Evolutionary conservation across 2,888 invertebrate genomes (phyloP).

Genomic region (Arenicola marina): DNA sequence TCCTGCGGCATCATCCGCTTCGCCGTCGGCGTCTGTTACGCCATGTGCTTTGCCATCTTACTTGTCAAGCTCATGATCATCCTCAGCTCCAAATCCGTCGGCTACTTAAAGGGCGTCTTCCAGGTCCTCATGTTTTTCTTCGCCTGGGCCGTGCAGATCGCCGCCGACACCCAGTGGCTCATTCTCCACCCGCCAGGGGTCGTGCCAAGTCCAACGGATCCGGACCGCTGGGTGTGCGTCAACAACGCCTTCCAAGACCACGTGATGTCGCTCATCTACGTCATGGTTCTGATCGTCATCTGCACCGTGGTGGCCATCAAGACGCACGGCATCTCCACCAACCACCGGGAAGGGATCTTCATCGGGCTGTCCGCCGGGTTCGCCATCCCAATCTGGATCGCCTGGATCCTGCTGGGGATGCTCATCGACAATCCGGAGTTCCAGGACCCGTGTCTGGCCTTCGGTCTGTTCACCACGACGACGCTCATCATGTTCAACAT

Average conservation of each 20-base stretch:
- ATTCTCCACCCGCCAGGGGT: constrained; percentile 57
- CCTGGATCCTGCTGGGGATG: constrained; percentile 70
- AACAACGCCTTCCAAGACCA: constrained; percentile 61
- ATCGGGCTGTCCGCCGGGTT: constrained; percentile 87
- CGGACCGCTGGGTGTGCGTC: neutral
- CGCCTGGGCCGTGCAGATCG: constrained; percentile 76
- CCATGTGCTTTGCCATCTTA: constrained; percentile 86
- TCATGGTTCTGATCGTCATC: constrained; percentile 81
- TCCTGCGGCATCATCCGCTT: constrained; percentile 63
- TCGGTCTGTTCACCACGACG: constrained; percentile 83
- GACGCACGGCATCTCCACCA: constrained; percentile 84
- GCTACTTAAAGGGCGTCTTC: constrained; percentile 81
- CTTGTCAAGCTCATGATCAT: constrained; percentile 93
- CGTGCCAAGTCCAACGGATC: constrained; percentile 29
- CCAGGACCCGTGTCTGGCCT: constrained; percentile 76
- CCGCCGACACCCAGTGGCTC: constrained; percentile 60
- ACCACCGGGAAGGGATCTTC: constrained; percentile 90
- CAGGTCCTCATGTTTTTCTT: constrained; percentile 85
- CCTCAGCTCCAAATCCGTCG: constrained; percentile 81
- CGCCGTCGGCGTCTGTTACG: constrained; percentile 64
- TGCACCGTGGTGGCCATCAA: constrained; percentile 83
- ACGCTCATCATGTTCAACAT: constrained; percentile 86
- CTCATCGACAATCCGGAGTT: constrained; percentile 51
- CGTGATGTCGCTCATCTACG: constrained; percentile 78
- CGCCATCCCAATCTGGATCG: constrained; percentile 73